phyloP scores from a whole-genome alignment of 2,113 vertebrate species.

The Tachysurus vachellii region DNA sequence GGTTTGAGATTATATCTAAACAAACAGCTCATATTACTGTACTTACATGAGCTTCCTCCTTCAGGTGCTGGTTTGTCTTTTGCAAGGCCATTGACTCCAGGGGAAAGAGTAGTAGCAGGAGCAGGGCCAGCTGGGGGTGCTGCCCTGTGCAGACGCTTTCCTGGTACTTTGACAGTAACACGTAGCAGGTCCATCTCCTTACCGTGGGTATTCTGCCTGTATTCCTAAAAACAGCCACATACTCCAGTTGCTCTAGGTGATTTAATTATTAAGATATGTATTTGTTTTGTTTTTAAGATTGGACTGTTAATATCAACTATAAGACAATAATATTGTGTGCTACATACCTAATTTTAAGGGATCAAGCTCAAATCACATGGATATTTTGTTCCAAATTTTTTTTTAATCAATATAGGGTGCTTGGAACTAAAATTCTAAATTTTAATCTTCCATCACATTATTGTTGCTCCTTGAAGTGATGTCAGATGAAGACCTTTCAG shows the following conservation, averaged over 20 bases:
- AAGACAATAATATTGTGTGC: neutral
- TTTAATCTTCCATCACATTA: neutral
- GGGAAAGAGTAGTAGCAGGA: constrained; percentile 62
- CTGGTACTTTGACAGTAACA: constrained; percentile 95
- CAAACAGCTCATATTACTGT: neutral
- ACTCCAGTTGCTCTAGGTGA: neutral
- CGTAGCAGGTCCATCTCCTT: constrained; percentile 94
- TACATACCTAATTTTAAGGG: neutral
- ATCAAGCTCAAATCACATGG: neutral
- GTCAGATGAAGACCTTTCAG: neutral
- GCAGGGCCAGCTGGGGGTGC: constrained; percentile 81
- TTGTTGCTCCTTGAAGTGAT: neutral
- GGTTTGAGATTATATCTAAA: neutral
- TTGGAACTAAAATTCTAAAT: neutral
- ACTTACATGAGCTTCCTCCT: constrained; percentile 65
- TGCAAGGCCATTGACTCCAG: constrained; percentile 84
- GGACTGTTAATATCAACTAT: neutral
- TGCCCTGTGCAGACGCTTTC: constrained; percentile 90
- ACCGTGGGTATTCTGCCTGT: constrained; percentile 87
- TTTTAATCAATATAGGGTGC: neutral
- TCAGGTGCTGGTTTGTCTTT: constrained; percentile 77
- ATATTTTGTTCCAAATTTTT: too few species aligned
- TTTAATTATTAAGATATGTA: neutral
- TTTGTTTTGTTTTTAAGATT: neutral
- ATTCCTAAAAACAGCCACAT: constrained; percentile 73